Conservation (phyloP, 1,140 invertebrate species). For the Mamestra configurata region DNA sequence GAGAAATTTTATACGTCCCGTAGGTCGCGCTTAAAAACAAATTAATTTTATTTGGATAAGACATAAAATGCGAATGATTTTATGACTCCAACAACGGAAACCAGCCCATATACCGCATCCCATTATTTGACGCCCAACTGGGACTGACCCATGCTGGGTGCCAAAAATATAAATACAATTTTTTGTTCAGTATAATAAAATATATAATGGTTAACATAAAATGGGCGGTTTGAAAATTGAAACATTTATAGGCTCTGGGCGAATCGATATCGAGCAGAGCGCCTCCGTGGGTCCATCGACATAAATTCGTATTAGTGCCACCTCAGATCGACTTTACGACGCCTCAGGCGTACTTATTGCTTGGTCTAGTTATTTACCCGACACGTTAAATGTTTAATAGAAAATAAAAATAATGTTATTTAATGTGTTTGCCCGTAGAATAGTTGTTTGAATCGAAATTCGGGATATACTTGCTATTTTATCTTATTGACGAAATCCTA, state of each 20-base stretch:
- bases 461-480: neutral
- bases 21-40: neutral
- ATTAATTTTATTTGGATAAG: too few species aligned
- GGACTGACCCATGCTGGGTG: neutral
- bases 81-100: too few species aligned
- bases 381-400: conserved; percentile 63
- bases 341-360: conserved; percentile 78
- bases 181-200: conserved; percentile 42
- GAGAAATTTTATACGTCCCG: neutral
- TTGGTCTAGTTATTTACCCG: conserved; percentile 65
- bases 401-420: conserved; percentile 58
- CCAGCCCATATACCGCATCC: neutral
- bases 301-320: conserved; percentile 86
- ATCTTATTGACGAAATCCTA: neutral
- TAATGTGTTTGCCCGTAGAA: conserved; percentile 22
- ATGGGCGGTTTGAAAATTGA: conserved; percentile 68
- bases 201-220: conserved; percentile 61
- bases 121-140: conserved; percentile 6
- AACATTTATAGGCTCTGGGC: conserved; percentile 77
- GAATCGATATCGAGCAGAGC: conserved; percentile 75
- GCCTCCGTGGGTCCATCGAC: conserved; percentile 77
- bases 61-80: too few species aligned
- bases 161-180: conserved; percentile 26
- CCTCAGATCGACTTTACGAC: conserved; percentile 85
- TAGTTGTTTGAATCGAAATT: conserved; percentile 1